Percentiles rank a stretch among this genome's conserved stretches.
Evolutionary conservation across 2,888 invertebrate species (phyloP).

Genomic region (Nebria brevicollis): DNA sequence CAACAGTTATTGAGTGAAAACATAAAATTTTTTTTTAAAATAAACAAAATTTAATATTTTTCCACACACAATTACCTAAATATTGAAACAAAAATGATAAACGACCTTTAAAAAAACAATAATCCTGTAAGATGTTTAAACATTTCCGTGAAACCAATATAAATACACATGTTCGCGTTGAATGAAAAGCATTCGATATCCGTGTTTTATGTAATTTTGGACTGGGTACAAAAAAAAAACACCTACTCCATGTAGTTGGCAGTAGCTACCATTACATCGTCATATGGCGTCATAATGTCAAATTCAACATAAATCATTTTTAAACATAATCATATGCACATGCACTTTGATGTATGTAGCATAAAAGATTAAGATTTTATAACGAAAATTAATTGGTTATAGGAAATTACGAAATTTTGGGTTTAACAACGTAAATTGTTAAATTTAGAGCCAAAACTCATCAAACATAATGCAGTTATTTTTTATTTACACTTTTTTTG

Average conservation of each 20-base stretch:
- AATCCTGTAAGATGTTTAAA: background rate
- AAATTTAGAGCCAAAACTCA: background rate
- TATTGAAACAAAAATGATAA: no score
- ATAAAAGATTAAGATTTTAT: no score
- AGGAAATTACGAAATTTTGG: background rate
- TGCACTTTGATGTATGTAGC: background rate
- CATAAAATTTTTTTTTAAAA: no score
- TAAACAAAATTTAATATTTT: no score
- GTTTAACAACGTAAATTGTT: background rate
- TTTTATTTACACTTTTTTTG: background rate
- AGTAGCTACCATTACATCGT: background rate
- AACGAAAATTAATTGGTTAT: background rate
- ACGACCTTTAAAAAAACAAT: background rate
- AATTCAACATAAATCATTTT: background rate
- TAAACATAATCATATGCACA: background rate
- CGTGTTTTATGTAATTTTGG: conserved; percentile 6
- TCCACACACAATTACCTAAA: no score
- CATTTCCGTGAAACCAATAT: conserved; percentile 9
- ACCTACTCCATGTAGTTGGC: background rate
- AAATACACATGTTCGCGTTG: background rate
- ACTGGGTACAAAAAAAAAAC: background rate
- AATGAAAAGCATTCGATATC: background rate
- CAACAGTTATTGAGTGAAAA: no score
- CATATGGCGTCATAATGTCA: background rate
- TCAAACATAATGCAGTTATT: background rate